A percentile compares a stretch with the other conserved stretches of the same genome.
phyloP scores from a whole-genome alignment of 2,113 vertebrate species.

The Rhagologus leucostigma region DNA sequence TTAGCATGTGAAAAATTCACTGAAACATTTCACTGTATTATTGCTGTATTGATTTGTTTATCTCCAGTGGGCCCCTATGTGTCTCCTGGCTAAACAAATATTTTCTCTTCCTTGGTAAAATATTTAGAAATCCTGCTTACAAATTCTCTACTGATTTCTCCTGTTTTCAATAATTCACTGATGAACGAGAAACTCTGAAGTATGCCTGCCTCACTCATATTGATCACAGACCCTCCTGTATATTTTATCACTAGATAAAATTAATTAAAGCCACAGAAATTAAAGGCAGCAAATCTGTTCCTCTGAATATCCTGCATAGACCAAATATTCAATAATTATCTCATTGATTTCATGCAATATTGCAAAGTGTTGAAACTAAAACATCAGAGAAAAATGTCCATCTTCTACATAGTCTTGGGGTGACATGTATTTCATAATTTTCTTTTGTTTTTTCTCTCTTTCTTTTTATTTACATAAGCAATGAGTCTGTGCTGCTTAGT shows the following conservation, averaged over 20 bases:
- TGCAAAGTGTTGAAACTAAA: background rate
- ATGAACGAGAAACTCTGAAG: constrained; percentile 14
- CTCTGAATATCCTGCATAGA: background rate
- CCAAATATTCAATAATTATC: constrained; percentile 5
- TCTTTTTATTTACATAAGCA: background rate
- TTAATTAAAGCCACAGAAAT: constrained; percentile 39
- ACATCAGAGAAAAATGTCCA: background rate
- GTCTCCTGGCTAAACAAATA: constrained; percentile 66
- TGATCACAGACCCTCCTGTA: background rate
- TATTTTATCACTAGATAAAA: constrained; percentile 58
- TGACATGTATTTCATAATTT: background rate
- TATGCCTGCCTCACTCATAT: constrained; percentile 19
- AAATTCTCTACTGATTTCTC: constrained; percentile 52
- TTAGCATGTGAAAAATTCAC: constrained; percentile 44
- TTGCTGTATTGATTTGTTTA: constrained; percentile 62
- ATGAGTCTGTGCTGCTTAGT: background rate
- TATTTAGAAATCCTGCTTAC: constrained; percentile 54
- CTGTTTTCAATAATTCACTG: constrained; percentile 58
- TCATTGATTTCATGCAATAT: background rate
- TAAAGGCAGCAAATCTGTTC: constrained; percentile 22
- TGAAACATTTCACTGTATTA: constrained; percentile 56
- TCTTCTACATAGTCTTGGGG: background rate
- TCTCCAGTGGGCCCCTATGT: constrained; percentile 37
- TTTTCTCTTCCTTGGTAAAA: constrained; percentile 61
- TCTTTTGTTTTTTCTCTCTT: background rate